Base-by-base conservation (phyloP, 1,140 invertebrate genomes). In the Nephila pilipes region DNA sequence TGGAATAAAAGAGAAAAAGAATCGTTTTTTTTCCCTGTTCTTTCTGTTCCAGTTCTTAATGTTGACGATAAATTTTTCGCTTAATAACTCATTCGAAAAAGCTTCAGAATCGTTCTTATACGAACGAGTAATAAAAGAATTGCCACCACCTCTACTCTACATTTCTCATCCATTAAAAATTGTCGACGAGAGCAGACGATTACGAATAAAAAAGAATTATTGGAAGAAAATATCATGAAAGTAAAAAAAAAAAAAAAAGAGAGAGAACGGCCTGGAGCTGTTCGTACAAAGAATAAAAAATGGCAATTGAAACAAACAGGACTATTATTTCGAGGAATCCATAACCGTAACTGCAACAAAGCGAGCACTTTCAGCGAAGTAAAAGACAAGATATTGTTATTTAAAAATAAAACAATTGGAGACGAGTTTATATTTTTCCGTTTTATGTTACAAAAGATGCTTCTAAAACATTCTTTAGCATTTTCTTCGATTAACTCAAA, bases 31-130 rank as follows among this genome's bases (percentile, higher is more conserved):
- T 83, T 83, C 25, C 25, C 25, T 38, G 25, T 83, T 83, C 25
- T 22, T 38, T 60, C 20, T 32, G 32, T 87, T 87, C 18, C 85
- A 20, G 85, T 32, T 60, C 57, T 87, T 87, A 87, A 87, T 87
- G 85, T 63, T 60, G 57, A 87, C 85, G 85, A 87, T 87, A 87
- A 87, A 87, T 87, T 87, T 63, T 57, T 60, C 58, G 54, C 29
- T 87, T 60, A 87, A 87, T 87, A 87, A 87, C 85, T 87, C 85
- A 87, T 63, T 60, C 55, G 36, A 60, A 54, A 79, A 87, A n/a
- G 22, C 85, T 87, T 36, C 85, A 87, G 20, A 55, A 60, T 12
- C 46, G 54, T 63, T 87, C 85, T 87, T 60, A 36, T 60, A 63
- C 20, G 85, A 87, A 32, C 60, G 60, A 87, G 55, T 60, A 87